Evolutionary conservation across 1,140 invertebrate genomes (phyloP).

Genomic region (Caerostris darwini): DNA sequence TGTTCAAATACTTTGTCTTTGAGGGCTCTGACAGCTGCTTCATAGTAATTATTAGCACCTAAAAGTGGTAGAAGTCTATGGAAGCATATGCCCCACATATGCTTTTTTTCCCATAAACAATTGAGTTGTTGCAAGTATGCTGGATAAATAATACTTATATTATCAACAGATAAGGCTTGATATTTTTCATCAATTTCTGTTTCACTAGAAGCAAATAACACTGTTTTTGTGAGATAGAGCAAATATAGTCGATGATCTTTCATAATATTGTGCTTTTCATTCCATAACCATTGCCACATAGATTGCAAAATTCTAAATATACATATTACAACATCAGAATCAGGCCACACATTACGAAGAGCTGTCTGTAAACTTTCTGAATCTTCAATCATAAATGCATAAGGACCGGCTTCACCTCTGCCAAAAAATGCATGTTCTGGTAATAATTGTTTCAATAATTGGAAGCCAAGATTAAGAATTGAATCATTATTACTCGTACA

Average conservation of each 20-base stretch:
- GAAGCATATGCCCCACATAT: neutral
- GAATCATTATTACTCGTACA: slow-evolving; percentile 17
- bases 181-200: slow-evolving; percentile 61
- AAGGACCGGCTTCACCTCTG: slow-evolving; percentile 5
- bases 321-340: slow-evolving; percentile 43
- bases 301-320: slow-evolving; percentile 57
- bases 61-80: slow-evolving; percentile 5
- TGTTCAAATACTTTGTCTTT: slow-evolving; percentile 57
- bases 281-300: slow-evolving; percentile 68
- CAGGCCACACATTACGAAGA: slow-evolving; percentile 27
- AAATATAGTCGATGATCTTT: slow-evolving; percentile 63
- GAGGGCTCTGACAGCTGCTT: slow-evolving; percentile 55
- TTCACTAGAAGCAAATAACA: slow-evolving; percentile 61
- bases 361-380: slow-evolving; percentile 19
- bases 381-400: slow-evolving; percentile 52
- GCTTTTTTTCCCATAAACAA: slow-evolving; percentile 37
- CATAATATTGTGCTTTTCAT: slow-evolving; percentile 65
- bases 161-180: slow-evolving; percentile 46
- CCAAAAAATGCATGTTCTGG: slow-evolving; percentile 48
- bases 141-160: slow-evolving; percentile 50
- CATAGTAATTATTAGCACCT: slow-evolving; percentile 67
- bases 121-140: slow-evolving; percentile 12
- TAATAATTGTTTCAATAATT: slow-evolving; percentile 52
- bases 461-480: slow-evolving; percentile 40
- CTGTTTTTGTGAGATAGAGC: slow-evolving; percentile 46